Evolutionary conservation across 2,113 vertebrate genomes (phyloP).

Genomic region (Urocolius indicus): DNA sequence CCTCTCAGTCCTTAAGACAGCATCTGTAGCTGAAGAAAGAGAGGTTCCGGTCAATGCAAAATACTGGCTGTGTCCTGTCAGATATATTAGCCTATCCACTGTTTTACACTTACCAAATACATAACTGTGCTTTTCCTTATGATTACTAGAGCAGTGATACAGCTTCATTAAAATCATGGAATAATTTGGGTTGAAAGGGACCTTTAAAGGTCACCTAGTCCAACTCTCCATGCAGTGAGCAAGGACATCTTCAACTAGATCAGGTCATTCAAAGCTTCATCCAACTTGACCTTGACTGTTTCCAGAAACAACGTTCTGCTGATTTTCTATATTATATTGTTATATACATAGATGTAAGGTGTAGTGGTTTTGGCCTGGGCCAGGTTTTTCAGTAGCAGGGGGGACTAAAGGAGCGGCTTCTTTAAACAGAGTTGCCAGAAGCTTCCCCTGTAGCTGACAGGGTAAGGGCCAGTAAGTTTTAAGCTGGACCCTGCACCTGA

Average conservation of each 20-base stretch:
- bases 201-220: neutral
- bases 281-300: neutral
- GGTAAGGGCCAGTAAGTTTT: too few species aligned
- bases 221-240: neutral
- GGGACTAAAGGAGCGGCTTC: too few species aligned
- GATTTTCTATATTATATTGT: neutral
- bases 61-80: neutral
- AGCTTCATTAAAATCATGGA: neutral
- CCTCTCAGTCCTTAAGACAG: neutral
- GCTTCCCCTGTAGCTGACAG: too few species aligned
- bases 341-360: neutral
- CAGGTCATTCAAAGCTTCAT: neutral
- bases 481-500: too few species aligned
- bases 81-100: neutral
- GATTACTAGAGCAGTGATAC: neutral
- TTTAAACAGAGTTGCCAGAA: too few species aligned
- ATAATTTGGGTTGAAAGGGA: neutral
- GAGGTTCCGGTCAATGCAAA: neutral
- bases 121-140: neutral
- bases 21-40: neutral
- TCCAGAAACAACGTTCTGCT: neutral
- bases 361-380: too few species aligned
- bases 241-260: neutral
- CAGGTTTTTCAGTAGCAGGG: too few species aligned
- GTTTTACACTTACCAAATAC: neutral